Evolutionary conservation across 2,113 vertebrate species (phyloP).

Genomic region (Coptodon rendalli): DNA sequence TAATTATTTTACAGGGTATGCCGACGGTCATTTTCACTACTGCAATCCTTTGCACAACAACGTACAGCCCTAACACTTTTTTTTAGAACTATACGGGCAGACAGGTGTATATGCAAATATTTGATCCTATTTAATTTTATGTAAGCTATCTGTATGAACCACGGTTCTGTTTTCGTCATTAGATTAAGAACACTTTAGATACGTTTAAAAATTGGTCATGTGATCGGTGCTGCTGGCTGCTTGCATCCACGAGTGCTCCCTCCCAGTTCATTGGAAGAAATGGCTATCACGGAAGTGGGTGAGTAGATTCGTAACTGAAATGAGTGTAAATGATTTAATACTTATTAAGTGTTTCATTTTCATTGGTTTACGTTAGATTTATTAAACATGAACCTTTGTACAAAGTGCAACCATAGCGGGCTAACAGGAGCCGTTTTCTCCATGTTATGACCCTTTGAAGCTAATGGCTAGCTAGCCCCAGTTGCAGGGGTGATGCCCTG

Average conservation of each 20-base stretch:
- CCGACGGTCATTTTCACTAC: background rate
- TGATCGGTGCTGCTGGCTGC: background rate
- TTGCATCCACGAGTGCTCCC: background rate
- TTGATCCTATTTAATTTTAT: background rate
- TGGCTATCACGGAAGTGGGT: slow-evolving; percentile 73
- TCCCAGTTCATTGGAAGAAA: slow-evolving; percentile 25
- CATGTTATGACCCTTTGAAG: background rate
- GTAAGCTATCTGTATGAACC: background rate
- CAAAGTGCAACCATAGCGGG: background rate
- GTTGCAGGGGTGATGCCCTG: background rate
- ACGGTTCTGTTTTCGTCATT: background rate
- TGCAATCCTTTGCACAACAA: background rate
- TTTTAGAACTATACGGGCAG: background rate
- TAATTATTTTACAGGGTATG: background rate
- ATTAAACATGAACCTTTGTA: background rate
- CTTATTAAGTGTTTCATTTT: background rate
- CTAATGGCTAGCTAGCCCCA: background rate
- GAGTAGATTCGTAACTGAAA: slow-evolving; percentile 18
- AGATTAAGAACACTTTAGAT: background rate
- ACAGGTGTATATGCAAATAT: background rate
- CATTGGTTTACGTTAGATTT: background rate
- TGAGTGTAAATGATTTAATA: background rate
- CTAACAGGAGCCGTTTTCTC: background rate
- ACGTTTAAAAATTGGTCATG: background rate
- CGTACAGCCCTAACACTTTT: background rate